Evolutionary conservation across 1,140 invertebrate genomes (phyloP).

Genomic region (Anastrepha obliqua): DNA sequence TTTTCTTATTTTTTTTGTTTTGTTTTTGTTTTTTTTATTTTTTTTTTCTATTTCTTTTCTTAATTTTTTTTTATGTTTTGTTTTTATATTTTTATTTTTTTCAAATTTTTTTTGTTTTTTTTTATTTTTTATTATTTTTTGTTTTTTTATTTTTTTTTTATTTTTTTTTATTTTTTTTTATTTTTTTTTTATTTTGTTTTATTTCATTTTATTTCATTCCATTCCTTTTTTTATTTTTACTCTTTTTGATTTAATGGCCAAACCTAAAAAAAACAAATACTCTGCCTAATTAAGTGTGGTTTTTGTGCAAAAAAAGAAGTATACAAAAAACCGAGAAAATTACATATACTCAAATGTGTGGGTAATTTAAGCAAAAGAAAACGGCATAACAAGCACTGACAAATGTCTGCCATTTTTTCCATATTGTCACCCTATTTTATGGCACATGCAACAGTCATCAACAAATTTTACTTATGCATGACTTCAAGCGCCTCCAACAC

Average conservation of each 20-base stretch:
- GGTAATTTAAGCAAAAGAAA: conserved; percentile 24
- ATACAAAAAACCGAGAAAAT: too few relatives aligned
- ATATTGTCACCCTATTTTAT: conserved; percentile 32
- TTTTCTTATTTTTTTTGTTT: too few relatives aligned
- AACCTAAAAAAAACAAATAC: too few relatives aligned
- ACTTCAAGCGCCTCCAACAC: conserved; percentile 29
- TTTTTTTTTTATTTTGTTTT: not conserved
- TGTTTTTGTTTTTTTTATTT: too few relatives aligned
- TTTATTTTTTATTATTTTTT: not conserved
- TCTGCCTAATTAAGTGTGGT: too few relatives aligned
- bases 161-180: not conserved
- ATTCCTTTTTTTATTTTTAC: not conserved
- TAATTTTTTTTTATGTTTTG: not conserved
- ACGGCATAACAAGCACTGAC: not conserved
- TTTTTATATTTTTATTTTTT: not conserved
- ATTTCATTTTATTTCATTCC: not conserved
- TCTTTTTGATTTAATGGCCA: too few relatives aligned
- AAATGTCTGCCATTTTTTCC: conserved; percentile 29
- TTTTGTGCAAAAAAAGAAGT: too few relatives aligned
- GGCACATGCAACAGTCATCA: conserved; percentile 36
- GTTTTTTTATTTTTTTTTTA: not conserved
- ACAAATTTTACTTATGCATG: conserved; percentile 51
- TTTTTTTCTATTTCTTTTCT: not conserved
- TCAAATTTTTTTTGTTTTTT: not conserved
- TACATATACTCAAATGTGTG: too few relatives aligned